Base-by-base conservation (phyloP, 1,140 invertebrate genomes). In the Drosophila lacertosa region DNA sequence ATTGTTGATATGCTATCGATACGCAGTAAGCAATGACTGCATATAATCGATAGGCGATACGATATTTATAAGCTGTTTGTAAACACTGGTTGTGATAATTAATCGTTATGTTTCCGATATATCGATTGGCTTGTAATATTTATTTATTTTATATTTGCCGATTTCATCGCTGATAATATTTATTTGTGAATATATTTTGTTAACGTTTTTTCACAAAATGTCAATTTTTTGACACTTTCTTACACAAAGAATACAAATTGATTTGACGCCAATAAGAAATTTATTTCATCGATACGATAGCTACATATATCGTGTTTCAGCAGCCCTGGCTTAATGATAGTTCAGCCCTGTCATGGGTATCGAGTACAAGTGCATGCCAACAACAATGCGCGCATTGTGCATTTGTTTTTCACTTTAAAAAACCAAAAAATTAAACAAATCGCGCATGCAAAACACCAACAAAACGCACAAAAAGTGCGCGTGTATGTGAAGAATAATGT, bases 361-460 rank as follows among this genome's bases (percentile, higher is more conserved):
- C 70, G 74, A 76, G 70, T 74, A 74, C 70, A 74, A 74, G 72
- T 70, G 66, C 71, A 74, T 70, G 72, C 74, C 74, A 77, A 77
- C 73, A 77, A 76, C 75, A 77, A 76, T 77, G 75, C 74, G 67
- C 66, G 59, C 59, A 69, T 69, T 69, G 59, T 72, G 51, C 47
- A 65, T 77, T 79, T 77, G 69, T 48, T 74, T 69, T 78, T 73
- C 20, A 53, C 47, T 62, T 76, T 42, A 58, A 54, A 72, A 50
- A 67, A 47, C 9, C 18, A 47, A 54, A 54, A 65, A 1, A 74
- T 53, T 48, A 40, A 37, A 53, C 15, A 50, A 44, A 29, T 55
- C 26, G 40, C 13, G 26, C n/a, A 18, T 37, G 22, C 11, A 40
- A 32, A 18, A 13, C 42, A 44, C 37, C 9, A 37, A 15, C 7